Conservation (phyloP, 2,888 invertebrate species). For the Cheilosia impressa region DNA sequence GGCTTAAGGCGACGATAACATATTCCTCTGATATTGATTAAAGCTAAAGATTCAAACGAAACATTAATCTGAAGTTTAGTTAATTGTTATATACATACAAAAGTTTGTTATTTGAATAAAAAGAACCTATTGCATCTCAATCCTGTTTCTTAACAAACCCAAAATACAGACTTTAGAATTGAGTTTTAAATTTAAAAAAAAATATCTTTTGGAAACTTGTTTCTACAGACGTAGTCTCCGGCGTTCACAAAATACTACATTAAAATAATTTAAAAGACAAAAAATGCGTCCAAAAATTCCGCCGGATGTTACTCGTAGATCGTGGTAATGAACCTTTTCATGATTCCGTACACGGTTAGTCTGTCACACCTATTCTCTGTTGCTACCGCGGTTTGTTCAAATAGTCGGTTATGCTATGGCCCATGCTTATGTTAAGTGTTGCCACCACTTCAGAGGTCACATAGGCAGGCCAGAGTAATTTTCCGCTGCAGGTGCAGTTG, state of each 20-base stretch:
- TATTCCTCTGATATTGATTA: too few species aligned
- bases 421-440: conserved; percentile 24
- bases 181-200: too few species aligned
- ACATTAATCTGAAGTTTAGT: too few species aligned
- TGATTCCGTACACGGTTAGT: conserved; percentile 54
- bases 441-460: not conserved
- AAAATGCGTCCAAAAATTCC: conserved; percentile 38
- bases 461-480: conserved; percentile 14
- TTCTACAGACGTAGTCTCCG: too few species aligned
- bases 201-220: too few species aligned
- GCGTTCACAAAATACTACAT: not conserved
- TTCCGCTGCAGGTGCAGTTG: conserved; percentile 55
- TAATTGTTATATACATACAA: too few species aligned
- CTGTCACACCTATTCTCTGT: conserved; percentile 63
- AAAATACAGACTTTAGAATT: too few species aligned
- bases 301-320: conserved; percentile 48
- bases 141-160: too few species aligned
- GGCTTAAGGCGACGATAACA: too few species aligned
- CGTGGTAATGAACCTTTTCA: conserved; percentile 39
- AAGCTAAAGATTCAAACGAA: too few species aligned
- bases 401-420: conserved; percentile 29
- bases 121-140: too few species aligned
- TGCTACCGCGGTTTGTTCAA: conserved; percentile 39
- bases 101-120: too few species aligned
- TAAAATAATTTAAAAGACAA: not conserved